Percentiles rank a stretch among this genome's conserved stretches.
phyloP scores from a whole-genome alignment of 2,797 vertebrate species.

The Sebastiscus albofasciatus region DNA sequence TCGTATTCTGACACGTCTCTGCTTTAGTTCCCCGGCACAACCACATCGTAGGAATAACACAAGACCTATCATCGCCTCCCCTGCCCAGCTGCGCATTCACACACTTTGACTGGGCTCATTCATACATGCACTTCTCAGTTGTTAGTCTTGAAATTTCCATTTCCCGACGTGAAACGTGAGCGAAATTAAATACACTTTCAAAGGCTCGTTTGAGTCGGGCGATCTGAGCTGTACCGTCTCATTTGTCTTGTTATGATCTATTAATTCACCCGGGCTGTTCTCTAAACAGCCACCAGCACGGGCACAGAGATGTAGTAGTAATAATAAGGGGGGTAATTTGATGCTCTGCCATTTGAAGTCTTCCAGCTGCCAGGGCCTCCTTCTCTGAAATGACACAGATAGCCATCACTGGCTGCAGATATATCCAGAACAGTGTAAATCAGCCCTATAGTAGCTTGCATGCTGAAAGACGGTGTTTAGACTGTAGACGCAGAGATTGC shows the following conservation, averaged over 20 bases:
- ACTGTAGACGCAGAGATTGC: constrained; percentile 50
- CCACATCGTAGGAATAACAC: constrained; percentile 50
- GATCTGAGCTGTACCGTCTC: constrained; percentile 53
- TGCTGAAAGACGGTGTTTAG: constrained; percentile 57
- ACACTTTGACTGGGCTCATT: constrained; percentile 52
- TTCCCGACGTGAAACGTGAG: constrained; percentile 40
- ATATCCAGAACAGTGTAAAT: constrained; percentile 63
- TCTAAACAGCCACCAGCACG: constrained; percentile 64
- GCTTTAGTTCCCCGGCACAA: constrained; percentile 31
- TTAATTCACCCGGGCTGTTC: constrained; percentile 61
- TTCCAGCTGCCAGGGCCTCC: constrained; percentile 66
- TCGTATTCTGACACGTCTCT: constrained; percentile 46
- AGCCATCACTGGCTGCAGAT: constrained; percentile 61
- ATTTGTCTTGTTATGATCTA: constrained; percentile 68
- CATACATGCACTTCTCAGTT: constrained; percentile 44
- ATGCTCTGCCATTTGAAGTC: constrained; percentile 72
- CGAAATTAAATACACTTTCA: constrained; percentile 61
- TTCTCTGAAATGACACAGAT: constrained; percentile 62
- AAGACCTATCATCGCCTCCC: constrained; percentile 58
- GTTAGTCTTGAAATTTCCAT: constrained; percentile 39
- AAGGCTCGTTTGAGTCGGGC: constrained; percentile 42
- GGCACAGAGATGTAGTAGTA: constrained; percentile 46
- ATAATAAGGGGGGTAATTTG: constrained; percentile 70
- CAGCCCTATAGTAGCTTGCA: constrained; percentile 40
- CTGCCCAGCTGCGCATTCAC: constrained; percentile 29